phyloP scores from a whole-genome alignment of 1,140 invertebrate genomes.

The Phortica variegata region DNA sequence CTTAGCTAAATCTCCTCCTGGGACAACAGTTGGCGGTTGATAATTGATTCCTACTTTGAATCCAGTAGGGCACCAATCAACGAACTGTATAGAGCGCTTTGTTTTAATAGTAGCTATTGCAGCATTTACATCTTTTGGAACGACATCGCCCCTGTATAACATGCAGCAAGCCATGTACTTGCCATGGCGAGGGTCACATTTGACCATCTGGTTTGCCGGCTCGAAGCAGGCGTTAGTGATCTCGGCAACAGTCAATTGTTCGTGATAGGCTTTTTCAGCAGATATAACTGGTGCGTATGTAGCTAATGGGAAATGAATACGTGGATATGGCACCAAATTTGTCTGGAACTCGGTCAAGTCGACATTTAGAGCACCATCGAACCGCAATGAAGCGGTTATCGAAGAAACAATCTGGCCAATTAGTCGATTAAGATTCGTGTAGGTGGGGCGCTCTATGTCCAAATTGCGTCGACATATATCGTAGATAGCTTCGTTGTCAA shows the following conservation, averaged over 20 bases:
- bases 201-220: conserved; percentile 84
- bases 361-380: conserved; percentile 85
- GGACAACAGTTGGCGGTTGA: conserved; percentile 81
- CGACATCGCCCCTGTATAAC: conserved; percentile 71
- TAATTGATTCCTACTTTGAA: conserved; percentile 82
- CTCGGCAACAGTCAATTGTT: conserved; percentile 75
- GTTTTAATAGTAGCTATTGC: conserved; percentile 89
- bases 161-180: conserved; percentile 88
- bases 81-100: conserved; percentile 79
- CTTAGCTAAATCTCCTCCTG: conserved; percentile 79
- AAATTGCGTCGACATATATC: conserved; percentile 86
- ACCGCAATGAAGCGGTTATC: conserved; percentile 81
- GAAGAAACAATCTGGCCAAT: conserved; percentile 84
- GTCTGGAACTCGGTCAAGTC: conserved; percentile 90
- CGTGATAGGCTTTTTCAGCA: conserved; percentile 80
- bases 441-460: conserved; percentile 81
- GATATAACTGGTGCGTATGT: conserved; percentile 79
- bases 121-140: conserved; percentile 86
- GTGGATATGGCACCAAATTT: conserved; percentile 79
- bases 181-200: conserved; percentile 77
- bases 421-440: conserved; percentile 77
- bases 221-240: conserved; percentile 83
- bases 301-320: conserved; percentile 78
- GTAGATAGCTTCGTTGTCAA: conserved; percentile 88
- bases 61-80: conserved; percentile 81